These are phyloP conservation scores for Hyles vespertilio DNA, from an alignment of 1,140 invertebrate genomes.

Conservation along the genomic window DNA sequence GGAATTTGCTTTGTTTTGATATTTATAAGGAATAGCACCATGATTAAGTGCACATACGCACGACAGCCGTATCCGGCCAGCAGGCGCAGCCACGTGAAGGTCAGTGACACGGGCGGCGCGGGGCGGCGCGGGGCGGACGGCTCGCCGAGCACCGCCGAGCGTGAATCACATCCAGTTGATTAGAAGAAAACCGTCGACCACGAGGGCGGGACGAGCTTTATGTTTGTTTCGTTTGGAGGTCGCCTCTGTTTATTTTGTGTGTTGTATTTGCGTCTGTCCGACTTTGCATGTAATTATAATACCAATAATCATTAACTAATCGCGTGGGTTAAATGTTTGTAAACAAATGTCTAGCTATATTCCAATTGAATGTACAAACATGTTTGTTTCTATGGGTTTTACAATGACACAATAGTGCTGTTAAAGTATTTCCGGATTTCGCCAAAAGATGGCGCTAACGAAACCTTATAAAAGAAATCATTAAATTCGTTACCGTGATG, in stretches of 20 bases:
- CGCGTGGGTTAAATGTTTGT: too few species aligned
- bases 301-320: too few species aligned
- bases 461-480: too few species aligned
- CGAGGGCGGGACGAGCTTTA: constrained; percentile 9
- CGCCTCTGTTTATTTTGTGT: constrained; percentile 9
- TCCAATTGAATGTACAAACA: too few species aligned
- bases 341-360: too few species aligned
- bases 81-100: constrained; percentile 47
- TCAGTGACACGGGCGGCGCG: constrained; percentile 50
- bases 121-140: not conserved
- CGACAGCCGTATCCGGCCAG: constrained; percentile 50
- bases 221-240: constrained; percentile 7
- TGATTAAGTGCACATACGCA: constrained; percentile 43
- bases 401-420: too few species aligned
- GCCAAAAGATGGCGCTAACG: too few species aligned
- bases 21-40: constrained; percentile 33
- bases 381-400: too few species aligned
- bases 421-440: too few species aligned
- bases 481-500: too few species aligned
- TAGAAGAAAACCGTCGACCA: constrained; percentile 32
- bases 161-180: constrained; percentile 56
- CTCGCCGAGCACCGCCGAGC: constrained; percentile 12
- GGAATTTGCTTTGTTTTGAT: constrained; percentile 44
- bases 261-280: not conserved
- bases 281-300: too few species aligned